phyloP scores from a whole-genome alignment of 2,888 invertebrate species.

The Parnassius glacialis region DNA sequence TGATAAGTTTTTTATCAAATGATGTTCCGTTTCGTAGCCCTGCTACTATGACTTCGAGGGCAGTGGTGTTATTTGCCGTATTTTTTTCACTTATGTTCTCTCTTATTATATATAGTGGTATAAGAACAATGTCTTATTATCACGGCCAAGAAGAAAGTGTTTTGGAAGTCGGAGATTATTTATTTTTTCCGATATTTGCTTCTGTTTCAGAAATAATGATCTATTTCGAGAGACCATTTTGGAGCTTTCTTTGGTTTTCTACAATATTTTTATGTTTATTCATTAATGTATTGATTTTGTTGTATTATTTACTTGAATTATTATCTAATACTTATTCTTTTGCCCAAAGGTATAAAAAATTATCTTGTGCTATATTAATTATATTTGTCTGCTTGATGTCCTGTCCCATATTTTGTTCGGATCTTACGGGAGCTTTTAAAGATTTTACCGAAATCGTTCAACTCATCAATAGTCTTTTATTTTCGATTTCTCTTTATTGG shows the following conservation, averaged over 20 bases:
- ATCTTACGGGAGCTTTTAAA: slow-evolving; percentile 51
- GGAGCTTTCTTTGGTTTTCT: slow-evolving; percentile 64
- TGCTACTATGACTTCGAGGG: slow-evolving; percentile 63
- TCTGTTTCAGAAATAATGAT: slow-evolving; percentile 59
- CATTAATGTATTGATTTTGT: slow-evolving; percentile 55
- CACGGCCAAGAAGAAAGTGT: slow-evolving; percentile 66
- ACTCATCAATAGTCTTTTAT: slow-evolving; percentile 50
- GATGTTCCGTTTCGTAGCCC: slow-evolving; percentile 66
- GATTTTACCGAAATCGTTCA: slow-evolving; percentile 58
- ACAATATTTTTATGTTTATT: slow-evolving; percentile 51
- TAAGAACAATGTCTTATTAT: slow-evolving; percentile 66
- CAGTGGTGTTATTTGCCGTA: slow-evolving; percentile 49
- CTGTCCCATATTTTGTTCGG: slow-evolving; percentile 63
- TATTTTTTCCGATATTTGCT: slow-evolving; percentile 54
- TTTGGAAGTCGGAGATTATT: slow-evolving; percentile 51
- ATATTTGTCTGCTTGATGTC: slow-evolving; percentile 42
- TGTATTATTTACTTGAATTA: slow-evolving; percentile 50
- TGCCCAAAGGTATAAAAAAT: slow-evolving; percentile 41
- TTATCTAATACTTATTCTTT: slow-evolving; percentile 36
- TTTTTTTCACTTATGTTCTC: slow-evolving; percentile 47
- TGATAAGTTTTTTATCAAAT: slow-evolving; percentile 53
- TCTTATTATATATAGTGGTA: slow-evolving; percentile 56
- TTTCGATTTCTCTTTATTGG: slow-evolving; percentile 66
- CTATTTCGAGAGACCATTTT: slow-evolving; percentile 57
- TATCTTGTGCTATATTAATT: slow-evolving; percentile 41